phyloP scores from a whole-genome alignment of 1,140 invertebrate species.

The Plutomurus gul region DNA sequence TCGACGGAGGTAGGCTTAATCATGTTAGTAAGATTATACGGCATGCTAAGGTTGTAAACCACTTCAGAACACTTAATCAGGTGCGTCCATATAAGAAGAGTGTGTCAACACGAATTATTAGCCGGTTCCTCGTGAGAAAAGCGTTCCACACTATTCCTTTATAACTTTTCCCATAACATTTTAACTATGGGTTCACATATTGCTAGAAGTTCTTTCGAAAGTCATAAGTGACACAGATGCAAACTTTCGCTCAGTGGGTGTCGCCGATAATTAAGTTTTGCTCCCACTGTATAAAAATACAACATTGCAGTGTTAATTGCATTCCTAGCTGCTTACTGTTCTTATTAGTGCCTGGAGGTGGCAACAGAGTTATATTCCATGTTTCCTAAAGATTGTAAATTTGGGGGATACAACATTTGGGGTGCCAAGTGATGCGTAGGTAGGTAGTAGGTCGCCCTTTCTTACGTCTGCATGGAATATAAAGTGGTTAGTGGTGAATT shows the following conservation, averaged over 20 bases:
- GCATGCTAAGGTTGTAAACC: slow-evolving; percentile 12
- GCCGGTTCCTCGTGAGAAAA: background rate
- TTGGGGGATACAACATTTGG: background rate
- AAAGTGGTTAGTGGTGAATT: slow-evolving; percentile 2
- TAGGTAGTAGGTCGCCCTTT: background rate
- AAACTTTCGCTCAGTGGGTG: background rate
- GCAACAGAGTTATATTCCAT: too few relatives aligned
- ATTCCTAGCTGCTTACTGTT: too few relatives aligned
- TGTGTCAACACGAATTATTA: background rate
- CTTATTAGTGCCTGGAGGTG: too few relatives aligned
- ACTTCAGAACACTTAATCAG: slow-evolving; percentile 10
- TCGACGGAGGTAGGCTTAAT: too few relatives aligned
- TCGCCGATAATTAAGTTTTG: background rate
- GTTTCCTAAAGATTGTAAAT: too few relatives aligned
- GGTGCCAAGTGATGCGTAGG: background rate
- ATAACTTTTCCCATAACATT: background rate
- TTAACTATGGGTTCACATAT: background rate
- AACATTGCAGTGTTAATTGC: too few relatives aligned
- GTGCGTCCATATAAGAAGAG: background rate
- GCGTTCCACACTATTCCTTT: background rate
- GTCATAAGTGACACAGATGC: background rate
- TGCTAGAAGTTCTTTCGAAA: background rate
- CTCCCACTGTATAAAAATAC: background rate
- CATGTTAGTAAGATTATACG: too few relatives aligned
- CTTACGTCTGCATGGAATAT: background rate